Percentiles rank a stretch among this genome's conserved stretches.
These are phyloP conservation scores for Nymphalis polychloros DNA, from an alignment of 2,888 invertebrate species.

Conservation along the genomic window DNA sequence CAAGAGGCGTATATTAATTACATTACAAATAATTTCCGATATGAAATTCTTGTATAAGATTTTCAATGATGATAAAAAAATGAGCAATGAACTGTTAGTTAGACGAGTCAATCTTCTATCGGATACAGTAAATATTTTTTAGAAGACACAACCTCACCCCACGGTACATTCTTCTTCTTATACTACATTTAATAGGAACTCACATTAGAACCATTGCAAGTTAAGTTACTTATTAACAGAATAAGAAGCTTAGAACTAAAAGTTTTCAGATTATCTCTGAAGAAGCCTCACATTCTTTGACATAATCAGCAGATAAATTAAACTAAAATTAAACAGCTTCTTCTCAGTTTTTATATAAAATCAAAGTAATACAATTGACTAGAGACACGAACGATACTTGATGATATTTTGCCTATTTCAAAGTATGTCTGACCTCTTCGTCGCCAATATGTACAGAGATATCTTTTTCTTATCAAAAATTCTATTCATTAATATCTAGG, in stretches of 20 bases:
- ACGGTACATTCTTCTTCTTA: no score
- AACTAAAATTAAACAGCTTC: neutral
- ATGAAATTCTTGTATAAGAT: no score
- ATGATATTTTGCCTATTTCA: neutral
- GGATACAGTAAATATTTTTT: no score
- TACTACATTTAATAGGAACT: neutral
- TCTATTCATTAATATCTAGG: neutral
- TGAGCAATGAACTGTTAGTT: no score
- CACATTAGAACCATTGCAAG: neutral
- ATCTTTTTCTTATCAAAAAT: slow-evolving; percentile 6
- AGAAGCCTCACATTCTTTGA: slow-evolving; percentile 10
- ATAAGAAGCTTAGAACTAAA: slow-evolving; percentile 1
- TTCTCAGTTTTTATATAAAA: no score
- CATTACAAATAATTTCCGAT: no score
- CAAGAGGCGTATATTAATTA: no score
- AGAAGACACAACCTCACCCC: no score
- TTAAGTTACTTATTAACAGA: neutral
- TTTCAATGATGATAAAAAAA: no score
- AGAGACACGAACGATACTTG: neutral
- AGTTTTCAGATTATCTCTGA: slow-evolving; percentile 11
- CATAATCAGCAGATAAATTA: neutral
- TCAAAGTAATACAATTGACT: neutral
- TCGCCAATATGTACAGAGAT: slow-evolving; percentile 15
- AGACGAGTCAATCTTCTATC: no score
- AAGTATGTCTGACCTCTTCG: slow-evolving; percentile 14